Conservation (phyloP, 2,113 vertebrate genomes). For the Dolichotis patagonum region DNA sequence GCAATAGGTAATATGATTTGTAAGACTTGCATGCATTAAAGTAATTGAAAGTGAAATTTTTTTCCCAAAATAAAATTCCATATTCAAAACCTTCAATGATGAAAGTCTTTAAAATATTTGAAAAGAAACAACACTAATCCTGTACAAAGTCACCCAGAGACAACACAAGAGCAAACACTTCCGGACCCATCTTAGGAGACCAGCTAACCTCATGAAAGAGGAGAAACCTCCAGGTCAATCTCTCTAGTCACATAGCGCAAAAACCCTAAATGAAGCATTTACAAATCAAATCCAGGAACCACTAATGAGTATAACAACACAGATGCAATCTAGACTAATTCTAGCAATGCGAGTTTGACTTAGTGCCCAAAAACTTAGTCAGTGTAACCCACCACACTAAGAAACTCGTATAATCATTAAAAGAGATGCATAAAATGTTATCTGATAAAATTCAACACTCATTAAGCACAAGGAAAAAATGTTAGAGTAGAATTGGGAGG, state of each 20-base stretch:
- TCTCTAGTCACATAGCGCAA: not conserved
- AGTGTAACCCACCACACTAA: not conserved
- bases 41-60: not conserved
- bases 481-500: not conserved
- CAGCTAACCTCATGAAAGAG: not conserved
- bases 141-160: not conserved
- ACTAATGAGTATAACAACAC: not conserved
- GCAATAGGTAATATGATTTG: not conserved
- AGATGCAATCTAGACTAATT: not conserved
- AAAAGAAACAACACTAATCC: not conserved
- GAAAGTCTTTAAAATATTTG: not conserved
- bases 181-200: not conserved
- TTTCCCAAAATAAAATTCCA: not conserved
- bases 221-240: not conserved
- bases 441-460: not conserved
- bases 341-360: not conserved
- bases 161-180: not conserved
- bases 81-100: not conserved
- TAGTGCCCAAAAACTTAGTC: not conserved
- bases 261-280: not conserved
- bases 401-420: not conserved
- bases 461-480: not conserved
- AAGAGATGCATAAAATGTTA: not conserved
- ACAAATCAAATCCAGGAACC: not conserved
- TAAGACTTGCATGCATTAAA: not conserved